A percentile compares a stretch with the other conserved stretches of the same genome.
phyloP scores from a whole-genome alignment of 2,888 invertebrate species.

The Eupithecia insigniata region DNA sequence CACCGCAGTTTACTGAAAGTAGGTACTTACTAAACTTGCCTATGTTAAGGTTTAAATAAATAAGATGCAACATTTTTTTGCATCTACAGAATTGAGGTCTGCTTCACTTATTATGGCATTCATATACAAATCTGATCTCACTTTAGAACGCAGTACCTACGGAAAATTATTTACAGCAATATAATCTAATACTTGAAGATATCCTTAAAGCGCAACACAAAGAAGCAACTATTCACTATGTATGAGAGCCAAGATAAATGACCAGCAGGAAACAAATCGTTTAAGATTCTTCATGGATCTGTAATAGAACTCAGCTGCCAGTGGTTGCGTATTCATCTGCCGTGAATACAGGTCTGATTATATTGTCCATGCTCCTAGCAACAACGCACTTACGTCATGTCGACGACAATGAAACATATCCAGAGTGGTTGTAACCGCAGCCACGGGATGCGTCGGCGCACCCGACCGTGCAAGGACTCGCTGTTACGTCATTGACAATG shows the following conservation, averaged over 20 bases:
- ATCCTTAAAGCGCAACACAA: constrained; percentile 21
- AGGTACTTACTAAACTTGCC: not conserved
- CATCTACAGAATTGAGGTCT: not conserved
- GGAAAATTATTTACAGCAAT: constrained; percentile 12
- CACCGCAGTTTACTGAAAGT: not conserved
- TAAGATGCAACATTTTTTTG: not conserved
- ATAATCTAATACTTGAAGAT: not conserved
- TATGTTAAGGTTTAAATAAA: not conserved
- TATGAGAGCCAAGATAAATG: constrained; percentile 22
- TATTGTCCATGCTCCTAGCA: constrained; percentile 65
- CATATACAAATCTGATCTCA: constrained; percentile 1
- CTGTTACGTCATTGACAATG: constrained; percentile 67
- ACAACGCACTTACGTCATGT: constrained; percentile 65
- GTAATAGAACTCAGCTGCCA: constrained; percentile 33
- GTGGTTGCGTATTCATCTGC: constrained; percentile 40
- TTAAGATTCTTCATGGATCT: constrained; percentile 32
- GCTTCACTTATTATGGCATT: not conserved
- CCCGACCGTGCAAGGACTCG: constrained; percentile 79
- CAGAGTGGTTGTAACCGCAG: constrained; percentile 77
- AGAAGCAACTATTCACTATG: constrained; percentile 31
- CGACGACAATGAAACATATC: constrained; percentile 76
- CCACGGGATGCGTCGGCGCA: constrained; percentile 74
- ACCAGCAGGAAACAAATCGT: constrained; percentile 35
- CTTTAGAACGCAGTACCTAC: not conserved
- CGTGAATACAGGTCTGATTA: constrained; percentile 46